These are phyloP conservation scores for Spodoptera frugiperda DNA, from an alignment of 1,140 invertebrate species.

Conservation along the genomic window DNA sequence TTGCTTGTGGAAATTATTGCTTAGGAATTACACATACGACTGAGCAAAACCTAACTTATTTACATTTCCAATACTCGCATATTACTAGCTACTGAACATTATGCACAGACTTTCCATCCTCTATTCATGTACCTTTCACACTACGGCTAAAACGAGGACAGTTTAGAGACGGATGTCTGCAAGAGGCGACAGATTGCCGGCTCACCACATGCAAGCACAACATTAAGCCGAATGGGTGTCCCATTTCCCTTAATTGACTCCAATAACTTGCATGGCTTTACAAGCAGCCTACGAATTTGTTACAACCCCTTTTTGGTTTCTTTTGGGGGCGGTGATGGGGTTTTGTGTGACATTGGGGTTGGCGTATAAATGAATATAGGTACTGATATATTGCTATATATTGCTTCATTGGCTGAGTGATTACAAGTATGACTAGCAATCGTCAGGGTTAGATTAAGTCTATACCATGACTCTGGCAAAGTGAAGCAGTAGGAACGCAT, in stretches of 20 bases:
- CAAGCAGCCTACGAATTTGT: not conserved
- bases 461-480: too few relatives aligned
- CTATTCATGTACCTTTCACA: not conserved
- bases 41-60: too few relatives aligned
- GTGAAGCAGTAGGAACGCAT: too few relatives aligned
- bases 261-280: conserved; percentile 32
- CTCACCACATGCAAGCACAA: conserved; percentile 28
- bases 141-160: not conserved
- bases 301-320: not conserved
- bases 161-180: conserved; percentile 15
- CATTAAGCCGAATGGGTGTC: conserved; percentile 22
- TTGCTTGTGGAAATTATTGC: too few relatives aligned
- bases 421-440: too few relatives aligned
- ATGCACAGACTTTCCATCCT: not conserved
- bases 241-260: conserved; percentile 27
- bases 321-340: too few relatives aligned
- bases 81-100: too few relatives aligned
- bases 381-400: not conserved
- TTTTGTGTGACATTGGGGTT: not conserved
- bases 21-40: too few relatives aligned
- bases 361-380: not conserved
- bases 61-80: too few relatives aligned
- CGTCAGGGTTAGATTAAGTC: too few relatives aligned
- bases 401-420: too few relatives aligned
- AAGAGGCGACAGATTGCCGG: conserved; percentile 5